phyloP scores from a whole-genome alignment of 2,797 vertebrate species.

The Chelmon rostratus region DNA sequence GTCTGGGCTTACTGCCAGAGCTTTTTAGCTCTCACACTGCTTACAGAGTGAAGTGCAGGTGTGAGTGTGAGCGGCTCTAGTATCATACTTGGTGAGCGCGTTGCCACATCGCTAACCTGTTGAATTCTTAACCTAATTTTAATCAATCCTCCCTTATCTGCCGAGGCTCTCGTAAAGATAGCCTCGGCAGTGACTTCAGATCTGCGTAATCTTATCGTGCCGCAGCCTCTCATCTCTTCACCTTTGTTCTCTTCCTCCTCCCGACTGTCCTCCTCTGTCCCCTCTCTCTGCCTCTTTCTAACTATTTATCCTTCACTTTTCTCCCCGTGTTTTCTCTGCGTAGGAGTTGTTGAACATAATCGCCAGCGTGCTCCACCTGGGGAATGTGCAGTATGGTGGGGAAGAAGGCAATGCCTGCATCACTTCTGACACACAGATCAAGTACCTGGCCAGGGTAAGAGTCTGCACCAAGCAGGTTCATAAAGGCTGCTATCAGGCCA shows the following conservation, averaged over 20 bases:
- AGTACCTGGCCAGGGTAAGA: slow-evolving; percentile 95
- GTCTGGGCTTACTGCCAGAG: slow-evolving; percentile 53
- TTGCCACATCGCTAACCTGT: slow-evolving; percentile 2
- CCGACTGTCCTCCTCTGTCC: slow-evolving; percentile 4
- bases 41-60: slow-evolving; percentile 42
- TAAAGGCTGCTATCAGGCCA: neutral
- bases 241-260: slow-evolving; percentile 23
- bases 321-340: slow-evolving; percentile 5
- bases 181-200: neutral
- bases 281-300: neutral
- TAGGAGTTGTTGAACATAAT: slow-evolving; percentile 96
- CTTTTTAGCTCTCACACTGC: slow-evolving; percentile 36
- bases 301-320: neutral
- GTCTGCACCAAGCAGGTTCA: neutral
- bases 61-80: slow-evolving; percentile 28
- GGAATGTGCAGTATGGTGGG: slow-evolving; percentile 93
- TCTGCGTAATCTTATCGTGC: slow-evolving; percentile 21
- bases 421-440: slow-evolving; percentile 95
- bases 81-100: neutral
- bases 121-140: slow-evolving; percentile 7
- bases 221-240: neutral
- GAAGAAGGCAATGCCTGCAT: slow-evolving; percentile 93
- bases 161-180: slow-evolving; percentile 39
- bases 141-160: slow-evolving; percentile 21
- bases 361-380: slow-evolving; percentile 95